Conservation (phyloP, 2,797 vertebrate species). For the Hippoglossus hippoglossus region DNA sequence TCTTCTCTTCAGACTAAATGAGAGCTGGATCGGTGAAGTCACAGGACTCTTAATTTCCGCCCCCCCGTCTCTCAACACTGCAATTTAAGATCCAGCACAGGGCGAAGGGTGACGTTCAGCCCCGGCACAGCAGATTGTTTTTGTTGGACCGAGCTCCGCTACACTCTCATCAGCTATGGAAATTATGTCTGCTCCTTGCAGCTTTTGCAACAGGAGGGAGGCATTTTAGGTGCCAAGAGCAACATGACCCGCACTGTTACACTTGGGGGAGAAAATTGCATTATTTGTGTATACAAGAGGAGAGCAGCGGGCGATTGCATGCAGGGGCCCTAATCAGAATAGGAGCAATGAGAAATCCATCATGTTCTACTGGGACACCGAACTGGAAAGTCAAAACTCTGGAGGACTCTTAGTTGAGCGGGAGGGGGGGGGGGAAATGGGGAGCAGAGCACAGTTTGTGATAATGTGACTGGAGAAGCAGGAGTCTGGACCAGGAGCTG, state of each 20-base stretch:
- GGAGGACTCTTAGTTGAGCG: not conserved
- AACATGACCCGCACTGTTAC: slow-evolving; percentile 80
- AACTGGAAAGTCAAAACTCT: slow-evolving; percentile 23
- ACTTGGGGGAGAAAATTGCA: slow-evolving; percentile 54
- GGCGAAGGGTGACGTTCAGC: slow-evolving; percentile 52
- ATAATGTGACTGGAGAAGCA: not conserved
- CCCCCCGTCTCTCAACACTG: slow-evolving; percentile 48
- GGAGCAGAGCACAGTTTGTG: slow-evolving; percentile 4
- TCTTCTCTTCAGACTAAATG: slow-evolving; percentile 17
- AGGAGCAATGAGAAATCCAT: slow-evolving; percentile 63
- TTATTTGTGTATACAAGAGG: slow-evolving; percentile 68
- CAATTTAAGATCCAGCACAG: slow-evolving; percentile 51
- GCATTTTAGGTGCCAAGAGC: slow-evolving; percentile 83
- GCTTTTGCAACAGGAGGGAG: slow-evolving; percentile 50
- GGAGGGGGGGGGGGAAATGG: slow-evolving; percentile 4
- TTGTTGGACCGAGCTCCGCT: slow-evolving; percentile 73
- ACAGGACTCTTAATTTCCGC: slow-evolving; percentile 22
- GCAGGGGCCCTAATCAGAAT: slow-evolving; percentile 61
- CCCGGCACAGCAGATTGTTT: slow-evolving; percentile 63
- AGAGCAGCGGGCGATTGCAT: slow-evolving; percentile 64
- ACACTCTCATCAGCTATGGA: slow-evolving; percentile 77
- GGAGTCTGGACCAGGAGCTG: slow-evolving; percentile 12
- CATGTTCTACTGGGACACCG: slow-evolving; percentile 41
- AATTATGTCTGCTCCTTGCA: slow-evolving; percentile 78
- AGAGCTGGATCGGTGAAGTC: slow-evolving; percentile 37